Percentiles rank a stretch among this genome's conserved stretches.
phyloP scores from a whole-genome alignment of 2,113 vertebrate species.

The Silurus glanis region DNA sequence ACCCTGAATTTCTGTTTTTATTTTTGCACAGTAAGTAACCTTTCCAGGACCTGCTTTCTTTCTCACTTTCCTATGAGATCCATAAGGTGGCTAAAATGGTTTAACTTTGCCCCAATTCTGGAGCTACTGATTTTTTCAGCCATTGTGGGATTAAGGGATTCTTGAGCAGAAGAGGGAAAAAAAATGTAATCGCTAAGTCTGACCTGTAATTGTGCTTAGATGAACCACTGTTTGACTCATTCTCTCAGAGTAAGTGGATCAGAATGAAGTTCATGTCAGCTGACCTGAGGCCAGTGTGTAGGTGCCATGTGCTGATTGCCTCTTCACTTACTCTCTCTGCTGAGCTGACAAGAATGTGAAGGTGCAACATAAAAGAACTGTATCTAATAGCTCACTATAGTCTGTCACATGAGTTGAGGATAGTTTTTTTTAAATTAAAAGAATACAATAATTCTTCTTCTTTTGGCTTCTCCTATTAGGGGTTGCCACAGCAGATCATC shows the following conservation, averaged over 20 bases:
- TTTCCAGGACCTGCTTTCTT: not conserved
- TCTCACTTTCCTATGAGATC: not conserved
- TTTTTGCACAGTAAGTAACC: not conserved
- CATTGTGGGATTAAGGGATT: slow-evolving; percentile 19
- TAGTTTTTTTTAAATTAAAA: not conserved
- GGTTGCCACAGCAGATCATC: not conserved
- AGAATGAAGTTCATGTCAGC: slow-evolving; percentile 33
- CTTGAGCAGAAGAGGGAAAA: slow-evolving; percentile 4
- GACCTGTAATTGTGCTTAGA: slow-evolving; percentile 15
- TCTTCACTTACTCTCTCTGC: not conserved
- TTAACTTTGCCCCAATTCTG: not conserved
- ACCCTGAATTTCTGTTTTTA: not conserved
- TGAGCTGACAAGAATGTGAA: slow-evolving; percentile 30
- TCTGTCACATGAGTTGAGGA: not conserved
- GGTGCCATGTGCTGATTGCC: slow-evolving; percentile 13
- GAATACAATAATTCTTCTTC: not conserved
- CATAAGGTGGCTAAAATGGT: slow-evolving; percentile 6
- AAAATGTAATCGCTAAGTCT: slow-evolving; percentile 9
- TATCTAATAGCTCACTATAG: not conserved
- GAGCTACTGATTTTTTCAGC: not conserved
- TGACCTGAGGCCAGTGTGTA: slow-evolving; percentile 39
- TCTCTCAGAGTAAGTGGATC: slow-evolving; percentile 29
- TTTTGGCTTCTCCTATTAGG: not conserved
- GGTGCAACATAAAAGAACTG: slow-evolving; percentile 4
- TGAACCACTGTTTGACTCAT: slow-evolving; percentile 37